These are phyloP conservation scores for Ernsta delagoae DNA, from an alignment of 2,888 invertebrate genomes.

Conservation along the genomic window DNA sequence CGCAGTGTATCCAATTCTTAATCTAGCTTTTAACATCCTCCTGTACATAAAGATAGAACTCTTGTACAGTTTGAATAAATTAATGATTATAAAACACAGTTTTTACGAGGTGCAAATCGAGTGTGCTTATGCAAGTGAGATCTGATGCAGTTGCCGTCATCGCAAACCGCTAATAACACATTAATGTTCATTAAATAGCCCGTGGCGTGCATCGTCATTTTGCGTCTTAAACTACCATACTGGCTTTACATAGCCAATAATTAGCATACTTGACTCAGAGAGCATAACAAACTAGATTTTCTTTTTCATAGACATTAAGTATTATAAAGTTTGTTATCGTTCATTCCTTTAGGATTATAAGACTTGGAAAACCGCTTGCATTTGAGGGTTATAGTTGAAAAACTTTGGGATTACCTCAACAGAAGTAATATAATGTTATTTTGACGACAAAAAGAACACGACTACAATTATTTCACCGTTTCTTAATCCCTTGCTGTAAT, in stretches of 20 bases:
- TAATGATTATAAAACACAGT: constrained; percentile 7
- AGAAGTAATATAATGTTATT: no score
- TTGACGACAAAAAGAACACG: no score
- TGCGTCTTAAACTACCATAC: no score
- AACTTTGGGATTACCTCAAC: no score
- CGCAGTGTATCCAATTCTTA: no score
- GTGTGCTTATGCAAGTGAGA: constrained; percentile 13
- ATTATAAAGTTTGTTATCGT: no score
- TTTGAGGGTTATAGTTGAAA: no score
- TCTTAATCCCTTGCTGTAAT: no score
- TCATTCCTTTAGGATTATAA: not conserved
- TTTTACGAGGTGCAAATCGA: constrained; percentile 21
- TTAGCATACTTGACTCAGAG: constrained; percentile 26
- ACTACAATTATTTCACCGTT: no score
- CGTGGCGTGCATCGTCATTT: no score
- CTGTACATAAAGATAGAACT: not conserved
- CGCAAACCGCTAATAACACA: constrained; percentile 20
- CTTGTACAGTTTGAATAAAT: not conserved
- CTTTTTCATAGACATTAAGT: no score
- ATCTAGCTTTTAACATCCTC: not conserved
- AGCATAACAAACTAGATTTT: not conserved
- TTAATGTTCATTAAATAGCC: constrained; percentile 20
- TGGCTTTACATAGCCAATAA: constrained; percentile 8
- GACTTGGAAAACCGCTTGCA: not conserved
- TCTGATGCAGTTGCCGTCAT: constrained; percentile 4